These are phyloP conservation scores for Hydriomena furcata DNA, from an alignment of 2,888 invertebrate species.

Conservation along the genomic window DNA sequence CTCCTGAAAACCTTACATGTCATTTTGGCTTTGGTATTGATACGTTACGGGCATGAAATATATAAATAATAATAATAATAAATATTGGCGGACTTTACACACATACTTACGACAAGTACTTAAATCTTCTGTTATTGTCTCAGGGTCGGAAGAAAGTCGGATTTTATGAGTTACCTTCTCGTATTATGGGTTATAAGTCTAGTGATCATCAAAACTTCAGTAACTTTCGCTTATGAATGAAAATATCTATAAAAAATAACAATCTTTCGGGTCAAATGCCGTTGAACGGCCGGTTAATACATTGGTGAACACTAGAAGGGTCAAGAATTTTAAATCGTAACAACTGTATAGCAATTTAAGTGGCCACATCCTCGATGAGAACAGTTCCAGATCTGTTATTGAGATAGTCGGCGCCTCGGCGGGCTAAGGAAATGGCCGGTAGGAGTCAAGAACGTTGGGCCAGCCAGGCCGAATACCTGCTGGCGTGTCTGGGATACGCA, in stretches of 20 bases:
- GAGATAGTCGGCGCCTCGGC: conserved; percentile 42
- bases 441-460: conserved; percentile 86
- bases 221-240: no score
- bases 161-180: no score
- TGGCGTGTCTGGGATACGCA: conserved; percentile 92
- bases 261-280: no score
- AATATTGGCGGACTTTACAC: no score
- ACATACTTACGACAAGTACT: no score
- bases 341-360: conserved; percentile 32
- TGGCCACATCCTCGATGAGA: conserved; percentile 55
- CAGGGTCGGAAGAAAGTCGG: no score
- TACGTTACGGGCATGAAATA: conserved; percentile 41
- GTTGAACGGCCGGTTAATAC: neutral
- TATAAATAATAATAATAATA: no score
- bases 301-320: neutral
- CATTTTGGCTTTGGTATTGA: conserved; percentile 75
- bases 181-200: no score
- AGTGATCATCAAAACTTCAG: no score
- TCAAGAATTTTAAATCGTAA: neutral
- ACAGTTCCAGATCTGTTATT: conserved; percentile 40
- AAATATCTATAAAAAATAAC: no score
- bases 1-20: conserved; percentile 79
- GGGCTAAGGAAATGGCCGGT: conserved; percentile 53
- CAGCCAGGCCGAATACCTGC: conserved; percentile 89
- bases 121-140: no score